Evolutionary conservation across 2,888 invertebrate genomes (phyloP).

Genomic region (Barypeithes pellucidus): DNA sequence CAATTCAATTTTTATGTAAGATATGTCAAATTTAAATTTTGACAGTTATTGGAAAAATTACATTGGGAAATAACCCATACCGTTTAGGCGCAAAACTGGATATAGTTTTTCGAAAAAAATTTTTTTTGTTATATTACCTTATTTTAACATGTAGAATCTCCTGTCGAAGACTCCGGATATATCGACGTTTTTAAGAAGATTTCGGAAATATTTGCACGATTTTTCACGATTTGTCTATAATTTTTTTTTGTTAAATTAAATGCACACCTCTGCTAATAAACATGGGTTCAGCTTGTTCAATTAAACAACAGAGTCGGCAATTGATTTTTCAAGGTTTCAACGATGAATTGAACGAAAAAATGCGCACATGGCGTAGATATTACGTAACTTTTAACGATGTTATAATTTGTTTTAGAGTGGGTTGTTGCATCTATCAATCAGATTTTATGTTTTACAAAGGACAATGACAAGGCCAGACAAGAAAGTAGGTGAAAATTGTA

Average conservation of each 20-base stretch:
- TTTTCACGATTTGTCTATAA: too few relatives aligned
- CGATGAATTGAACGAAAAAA: conserved; percentile 26
- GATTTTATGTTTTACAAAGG: not conserved
- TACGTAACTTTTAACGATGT: conserved; percentile 33
- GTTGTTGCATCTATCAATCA: conserved; percentile 21
- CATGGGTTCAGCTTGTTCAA: conserved; percentile 16
- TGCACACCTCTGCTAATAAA: conserved; percentile 25
- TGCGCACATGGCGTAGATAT: conserved; percentile 28
- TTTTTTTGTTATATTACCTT: too few relatives aligned
- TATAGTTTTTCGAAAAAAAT: too few relatives aligned
- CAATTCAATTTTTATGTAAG: too few relatives aligned
- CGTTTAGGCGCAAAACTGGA: too few relatives aligned
- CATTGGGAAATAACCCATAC: too few relatives aligned
- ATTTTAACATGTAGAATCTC: too few relatives aligned
- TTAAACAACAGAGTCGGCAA: conserved; percentile 37
- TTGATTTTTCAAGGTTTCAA: conserved; percentile 42
- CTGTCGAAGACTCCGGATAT: too few relatives aligned
- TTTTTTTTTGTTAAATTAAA: conserved; percentile 8
- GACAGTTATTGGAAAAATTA: too few relatives aligned
- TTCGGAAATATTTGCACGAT: too few relatives aligned
- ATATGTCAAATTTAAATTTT: too few relatives aligned
- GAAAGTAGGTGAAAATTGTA: conserved; percentile 6
- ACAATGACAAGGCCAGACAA: conserved; percentile 12
- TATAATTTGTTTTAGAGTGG: conserved; percentile 6
- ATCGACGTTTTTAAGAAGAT: too few relatives aligned